Percentiles rank a stretch among this genome's conserved stretches.
These are phyloP conservation scores for Cricetomys ansorgei DNA, from an alignment of 2,113 vertebrate genomes.

Conservation along the genomic window DNA sequence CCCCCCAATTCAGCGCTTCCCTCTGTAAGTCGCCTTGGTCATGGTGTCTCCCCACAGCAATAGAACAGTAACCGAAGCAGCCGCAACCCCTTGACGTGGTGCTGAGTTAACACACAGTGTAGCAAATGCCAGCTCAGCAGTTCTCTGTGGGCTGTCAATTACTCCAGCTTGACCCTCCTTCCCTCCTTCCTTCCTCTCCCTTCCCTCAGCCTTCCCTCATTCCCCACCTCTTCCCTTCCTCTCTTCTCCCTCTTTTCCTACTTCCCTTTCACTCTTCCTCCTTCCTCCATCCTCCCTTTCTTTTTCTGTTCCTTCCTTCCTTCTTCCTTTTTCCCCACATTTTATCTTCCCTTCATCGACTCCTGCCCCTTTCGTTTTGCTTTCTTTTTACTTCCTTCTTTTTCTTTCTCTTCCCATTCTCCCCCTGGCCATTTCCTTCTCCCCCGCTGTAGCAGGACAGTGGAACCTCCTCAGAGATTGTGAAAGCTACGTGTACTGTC, in stretches of 20 bases:
- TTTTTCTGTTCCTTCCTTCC: neutral
- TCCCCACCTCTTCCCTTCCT: neutral
- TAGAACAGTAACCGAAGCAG: neutral
- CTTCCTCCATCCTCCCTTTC: neutral
- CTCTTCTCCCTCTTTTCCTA: no score
- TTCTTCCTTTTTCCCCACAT: neutral
- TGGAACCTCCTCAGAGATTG: no score
- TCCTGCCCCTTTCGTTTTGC: neutral
- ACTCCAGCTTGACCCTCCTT: neutral
- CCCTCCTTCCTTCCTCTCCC: accelerated
- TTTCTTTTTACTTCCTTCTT: neutral
- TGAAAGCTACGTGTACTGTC: no score
- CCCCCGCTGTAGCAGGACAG: no score
- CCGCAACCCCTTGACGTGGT: no score
- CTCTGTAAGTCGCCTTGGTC: neutral
- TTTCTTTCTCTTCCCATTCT: no score
- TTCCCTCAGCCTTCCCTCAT: no score
- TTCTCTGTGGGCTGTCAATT: neutral
- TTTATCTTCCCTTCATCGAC: neutral
- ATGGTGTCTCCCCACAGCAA: neutral
- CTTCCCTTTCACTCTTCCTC: neutral
- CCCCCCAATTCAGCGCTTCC: neutral
- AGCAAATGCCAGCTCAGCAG: neutral
- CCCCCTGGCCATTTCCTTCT: no score
- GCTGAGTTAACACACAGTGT: neutral